Base-by-base conservation (phyloP, 2,888 invertebrate genomes). In the Trichopoda pennipes region DNA sequence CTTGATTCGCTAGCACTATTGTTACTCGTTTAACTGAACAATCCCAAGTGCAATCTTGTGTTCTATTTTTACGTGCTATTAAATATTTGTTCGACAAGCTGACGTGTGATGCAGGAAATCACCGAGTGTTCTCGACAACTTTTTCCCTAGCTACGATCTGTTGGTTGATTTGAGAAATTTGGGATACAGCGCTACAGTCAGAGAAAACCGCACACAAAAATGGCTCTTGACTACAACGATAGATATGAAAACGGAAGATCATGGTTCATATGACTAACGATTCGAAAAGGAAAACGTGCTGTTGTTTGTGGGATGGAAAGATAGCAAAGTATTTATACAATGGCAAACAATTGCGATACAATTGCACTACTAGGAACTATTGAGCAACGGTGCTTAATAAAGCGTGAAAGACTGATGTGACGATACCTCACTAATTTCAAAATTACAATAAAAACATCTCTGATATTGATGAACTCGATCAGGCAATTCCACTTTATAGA, bases 191-290 rank as follows among this genome's bases (percentile, higher is more conserved):
- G 61, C 61, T 4, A 63, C 44, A 28, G 14, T 28, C 9, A 10
- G 28, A 10, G 28, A 63, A 28, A 63, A 28, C 17, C 8, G 61
- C 1, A 28, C 14, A 10, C 23, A 28, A 23, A 47, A 63, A 28
- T 28, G 28, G 1, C 51, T 12, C 19, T 12, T 51, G 21, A 51
- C 8, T 51, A 12, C 10, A 4, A 12, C 9, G 1, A 23, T 44
- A 16, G 49, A 38, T 0, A 58, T 58, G 58, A 58, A 58, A 58
- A 58, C 35, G 58, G 35, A 38, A 38, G 23, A 58, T 21, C 38
- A 42, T 21, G 42, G 19, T 42, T 19, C 60, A 7, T 60, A 60
- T 7, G 42, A 55, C 6, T 38, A 42, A 14, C 19, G 28, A n/a
- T 38, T 58, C 10, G 58, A 58, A 1, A 58, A 38, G n/a, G 38